Conservation (phyloP, 1,140 invertebrate species). For the Drosophila azteca region DNA sequence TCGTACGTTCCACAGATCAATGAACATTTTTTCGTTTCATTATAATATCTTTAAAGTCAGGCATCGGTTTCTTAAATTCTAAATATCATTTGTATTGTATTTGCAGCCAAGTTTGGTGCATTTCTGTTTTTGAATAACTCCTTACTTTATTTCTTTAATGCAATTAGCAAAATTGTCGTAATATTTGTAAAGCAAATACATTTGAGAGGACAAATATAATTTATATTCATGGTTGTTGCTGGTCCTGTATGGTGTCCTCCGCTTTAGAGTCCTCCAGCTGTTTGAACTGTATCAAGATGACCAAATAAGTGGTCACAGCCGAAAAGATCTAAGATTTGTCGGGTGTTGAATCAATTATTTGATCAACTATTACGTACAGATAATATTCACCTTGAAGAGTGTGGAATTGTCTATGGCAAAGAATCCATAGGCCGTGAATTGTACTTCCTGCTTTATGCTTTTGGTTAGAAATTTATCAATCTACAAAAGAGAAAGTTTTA, state of each 20-base stretch:
- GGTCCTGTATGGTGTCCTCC: slow-evolving; percentile 48
- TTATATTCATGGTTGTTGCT: slow-evolving; percentile 7
- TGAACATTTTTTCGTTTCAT: slow-evolving; percentile 5
- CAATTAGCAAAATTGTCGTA: slow-evolving; percentile 68
- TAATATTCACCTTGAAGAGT: slow-evolving; percentile 68
- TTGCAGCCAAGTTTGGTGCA: slow-evolving; percentile 23
- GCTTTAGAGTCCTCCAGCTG: slow-evolving; percentile 78
- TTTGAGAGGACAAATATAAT: slow-evolving; percentile 46
- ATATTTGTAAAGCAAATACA: slow-evolving; percentile 63
- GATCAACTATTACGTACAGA: background rate
- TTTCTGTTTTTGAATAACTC: slow-evolving; percentile 21
- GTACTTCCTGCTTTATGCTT: slow-evolving; percentile 81
- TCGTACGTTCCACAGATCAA: slow-evolving; percentile 24
- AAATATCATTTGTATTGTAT: slow-evolving; percentile 35
- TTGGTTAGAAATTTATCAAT: slow-evolving; percentile 82
- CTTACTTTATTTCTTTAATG: slow-evolving; percentile 23
- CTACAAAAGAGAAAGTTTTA: slow-evolving; percentile 25
- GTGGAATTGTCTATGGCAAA: slow-evolving; percentile 82
- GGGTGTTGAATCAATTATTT: background rate
- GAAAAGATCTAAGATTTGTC: slow-evolving; percentile 72
- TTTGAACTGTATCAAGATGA: slow-evolving; percentile 81
- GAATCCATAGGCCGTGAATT: slow-evolving; percentile 81
- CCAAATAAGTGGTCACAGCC: slow-evolving; percentile 79
- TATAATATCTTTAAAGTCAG: slow-evolving; percentile 2
- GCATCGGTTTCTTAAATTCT: slow-evolving; percentile 61